Percentiles rank a stretch among this genome's conserved stretches.
Evolutionary conservation across 2,888 invertebrate species (phyloP).

Genomic region (Drosophila neutralis): DNA sequence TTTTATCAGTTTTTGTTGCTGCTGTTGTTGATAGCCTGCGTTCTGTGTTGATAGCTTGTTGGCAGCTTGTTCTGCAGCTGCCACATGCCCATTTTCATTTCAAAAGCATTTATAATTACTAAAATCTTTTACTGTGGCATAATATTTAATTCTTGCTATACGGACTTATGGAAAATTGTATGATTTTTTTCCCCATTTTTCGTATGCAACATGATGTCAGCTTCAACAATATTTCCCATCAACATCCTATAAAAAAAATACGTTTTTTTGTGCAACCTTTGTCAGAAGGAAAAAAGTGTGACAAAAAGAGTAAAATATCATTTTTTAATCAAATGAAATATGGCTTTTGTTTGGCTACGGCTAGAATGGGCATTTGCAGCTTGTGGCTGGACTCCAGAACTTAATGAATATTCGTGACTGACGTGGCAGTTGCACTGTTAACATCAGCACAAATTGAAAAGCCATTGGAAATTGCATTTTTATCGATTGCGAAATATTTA

Average conservation of each 20-base stretch:
- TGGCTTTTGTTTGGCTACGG: constrained; percentile 2
- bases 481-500: constrained; percentile 36
- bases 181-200: not conserved
- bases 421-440: constrained; percentile 32
- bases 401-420: constrained; percentile 22
- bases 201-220: constrained; percentile 6
- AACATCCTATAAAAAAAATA: not conserved
- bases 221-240: constrained; percentile 19
- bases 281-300: constrained; percentile 4
- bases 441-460: constrained; percentile 62
- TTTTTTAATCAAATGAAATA: constrained; percentile 3
- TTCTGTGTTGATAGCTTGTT: constrained; percentile 15
- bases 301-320: constrained; percentile 16
- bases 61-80: not conserved
- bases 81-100: not conserved
- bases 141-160: not conserved
- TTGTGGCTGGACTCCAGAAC: not conserved
- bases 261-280: constrained; percentile 14
- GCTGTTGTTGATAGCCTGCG: constrained; percentile 2
- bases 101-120: constrained; percentile 24
- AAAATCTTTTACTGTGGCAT: not conserved
- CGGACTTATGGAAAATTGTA: not conserved
- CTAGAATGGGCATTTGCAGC: constrained; percentile 9
- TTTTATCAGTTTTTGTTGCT: constrained; percentile 7
- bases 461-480: constrained; percentile 56